Evolutionary conservation across 2,888 invertebrate genomes (phyloP).

Genomic region (Hecatera dysodea): DNA sequence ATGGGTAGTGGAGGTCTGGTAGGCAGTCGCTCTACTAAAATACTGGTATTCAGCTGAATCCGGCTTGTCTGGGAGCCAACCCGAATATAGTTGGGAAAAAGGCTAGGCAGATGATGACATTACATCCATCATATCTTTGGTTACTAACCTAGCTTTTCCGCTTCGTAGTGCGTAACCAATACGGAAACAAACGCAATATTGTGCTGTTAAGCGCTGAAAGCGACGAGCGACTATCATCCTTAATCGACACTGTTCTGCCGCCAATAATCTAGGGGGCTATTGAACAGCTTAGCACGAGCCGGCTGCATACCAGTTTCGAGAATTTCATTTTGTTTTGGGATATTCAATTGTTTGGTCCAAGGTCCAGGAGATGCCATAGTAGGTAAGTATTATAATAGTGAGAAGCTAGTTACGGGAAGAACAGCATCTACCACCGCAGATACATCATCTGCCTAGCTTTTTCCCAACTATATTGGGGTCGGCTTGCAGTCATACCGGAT

Average conservation of each 20-base stretch:
- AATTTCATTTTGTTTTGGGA: neutral
- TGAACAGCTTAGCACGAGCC: conserved; percentile 7
- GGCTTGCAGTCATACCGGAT: too few relatives aligned
- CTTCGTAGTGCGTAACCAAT: conserved; percentile 16
- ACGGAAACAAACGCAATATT: conserved; percentile 25
- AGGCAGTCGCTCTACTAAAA: too few relatives aligned
- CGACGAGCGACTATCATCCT: conserved; percentile 28
- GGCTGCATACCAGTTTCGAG: neutral
- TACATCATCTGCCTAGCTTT: too few relatives aligned
- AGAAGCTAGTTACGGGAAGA: too few relatives aligned
- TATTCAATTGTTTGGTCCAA: too few relatives aligned
- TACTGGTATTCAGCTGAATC: too few relatives aligned
- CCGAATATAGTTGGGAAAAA: too few relatives aligned
- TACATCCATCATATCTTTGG: neutral
- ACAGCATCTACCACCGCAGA: too few relatives aligned
- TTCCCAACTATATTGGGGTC: too few relatives aligned
- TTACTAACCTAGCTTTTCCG: neutral
- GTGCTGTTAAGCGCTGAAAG: conserved; percentile 20
- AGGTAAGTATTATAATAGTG: too few relatives aligned
- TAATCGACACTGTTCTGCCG: conserved; percentile 18
- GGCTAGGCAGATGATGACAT: neutral
- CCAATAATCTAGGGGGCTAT: conserved; percentile 21
- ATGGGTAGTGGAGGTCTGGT: too few relatives aligned
- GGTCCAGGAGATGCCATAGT: neutral
- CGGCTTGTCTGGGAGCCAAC: too few relatives aligned